A percentile compares a stretch with the other conserved stretches of the same genome.
These are phyloP conservation scores for Pagetopsis macropterus DNA, from an alignment of 2,797 vertebrate genomes.

Conservation along the genomic window DNA sequence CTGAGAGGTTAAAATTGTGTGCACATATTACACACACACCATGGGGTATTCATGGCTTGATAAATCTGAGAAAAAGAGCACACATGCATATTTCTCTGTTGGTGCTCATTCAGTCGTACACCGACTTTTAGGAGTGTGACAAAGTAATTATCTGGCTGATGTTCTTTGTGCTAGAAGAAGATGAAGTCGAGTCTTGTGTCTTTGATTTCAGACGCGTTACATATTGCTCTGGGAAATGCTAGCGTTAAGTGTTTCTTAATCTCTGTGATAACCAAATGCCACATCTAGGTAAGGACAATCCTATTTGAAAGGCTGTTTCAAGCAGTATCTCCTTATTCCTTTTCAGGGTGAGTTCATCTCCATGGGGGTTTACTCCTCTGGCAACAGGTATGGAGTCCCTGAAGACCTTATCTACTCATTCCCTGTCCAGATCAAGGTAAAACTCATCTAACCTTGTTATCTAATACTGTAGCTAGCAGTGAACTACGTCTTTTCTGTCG, in stretches of 20 bases:
- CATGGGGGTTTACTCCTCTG: conserved; percentile 94
- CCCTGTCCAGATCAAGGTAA: conserved; percentile 94
- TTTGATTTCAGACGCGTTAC: background rate
- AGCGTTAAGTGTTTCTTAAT: background rate
- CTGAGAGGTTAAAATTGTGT: no score
- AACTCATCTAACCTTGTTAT: background rate
- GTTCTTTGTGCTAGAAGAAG: background rate
- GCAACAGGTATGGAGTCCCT: conserved; percentile 90
- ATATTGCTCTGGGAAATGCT: background rate
- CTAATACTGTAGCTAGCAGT: background rate
- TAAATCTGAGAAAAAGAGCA: background rate
- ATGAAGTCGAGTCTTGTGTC: background rate
- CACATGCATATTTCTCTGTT: background rate
- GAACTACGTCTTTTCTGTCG: background rate
- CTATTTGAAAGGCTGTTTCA: no score
- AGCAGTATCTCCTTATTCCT: background rate
- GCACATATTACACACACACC: background rate
- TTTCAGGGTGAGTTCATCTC: conserved; percentile 92
- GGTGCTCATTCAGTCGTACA: background rate
- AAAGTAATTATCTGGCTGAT: background rate
- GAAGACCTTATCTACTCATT: conserved; percentile 95
- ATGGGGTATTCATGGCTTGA: background rate
- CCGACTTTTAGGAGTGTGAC: background rate
- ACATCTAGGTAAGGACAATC: background rate
- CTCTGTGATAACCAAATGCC: no score